Base-by-base conservation (phyloP, 2,797 vertebrate genomes). In the Cuculus canorus region DNA sequence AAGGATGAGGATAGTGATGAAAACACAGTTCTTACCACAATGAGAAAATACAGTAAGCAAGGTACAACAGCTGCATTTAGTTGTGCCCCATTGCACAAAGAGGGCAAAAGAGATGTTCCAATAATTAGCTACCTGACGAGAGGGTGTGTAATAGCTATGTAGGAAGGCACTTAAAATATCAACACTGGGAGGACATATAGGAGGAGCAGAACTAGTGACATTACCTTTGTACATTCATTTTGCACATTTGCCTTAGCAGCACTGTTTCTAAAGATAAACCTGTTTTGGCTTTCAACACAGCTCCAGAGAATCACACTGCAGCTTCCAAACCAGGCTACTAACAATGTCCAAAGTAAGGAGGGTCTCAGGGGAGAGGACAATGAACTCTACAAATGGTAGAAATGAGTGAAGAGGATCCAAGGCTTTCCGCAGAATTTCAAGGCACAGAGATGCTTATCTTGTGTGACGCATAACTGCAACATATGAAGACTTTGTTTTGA, bases 271-370 rank as follows among this genome's bases (percentile, higher is more conserved):
- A 93, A 70, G 11, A 83, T 6, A 94, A 88, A 92, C 9, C 76
- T 25, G 17, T 80, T 86, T 82, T 54, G 66, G 23, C 30, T 96
- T 97, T 94, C 75, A 94, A 84, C 53, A 89, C 21, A 87, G 35
- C 54, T 65, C 18, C 21, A 52, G 45, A 73, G 84, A 87, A 89
- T 48, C 25, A 35, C 24, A 78, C 8, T 16, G 23, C 43, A 57
- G 4, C 32, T 92, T 73, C 21, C 45, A 93, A 71, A 82, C 4
- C 12, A 69, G 32, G 11, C n/a, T 64, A 21, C 8, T 86, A 43
- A 24, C 2, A 80, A 70, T 1, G 2, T 32, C 13, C 59, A 76
- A 83, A 71, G 32, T 0, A 3, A 82, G 27, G 28, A 90, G 9
- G 2, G 10, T 68, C 1, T 78, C 27, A 45, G 17, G 4, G 10